Evolutionary conservation across 2,888 invertebrate species (phyloP), one percentile per base, ranked within the genome.

Genomic region (Eupithecia centaureata): DNA sequence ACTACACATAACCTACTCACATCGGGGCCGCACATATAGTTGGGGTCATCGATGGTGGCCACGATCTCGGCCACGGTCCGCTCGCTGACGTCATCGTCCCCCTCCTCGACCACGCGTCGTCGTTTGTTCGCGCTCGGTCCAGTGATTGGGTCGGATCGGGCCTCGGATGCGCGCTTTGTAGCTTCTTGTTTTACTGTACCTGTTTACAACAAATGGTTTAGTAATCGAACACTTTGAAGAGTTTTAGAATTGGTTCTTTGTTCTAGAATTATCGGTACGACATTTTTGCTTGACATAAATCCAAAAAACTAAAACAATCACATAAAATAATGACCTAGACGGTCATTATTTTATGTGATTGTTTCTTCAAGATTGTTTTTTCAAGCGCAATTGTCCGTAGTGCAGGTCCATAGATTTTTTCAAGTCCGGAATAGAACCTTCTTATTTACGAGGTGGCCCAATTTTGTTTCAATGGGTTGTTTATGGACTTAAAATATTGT

Each of bases 1-100:
- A n/a, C n/a, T n/a, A n/a, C n/a, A n/a, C n/a, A n/a, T 42, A 18
- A 18, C 5, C 13, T 22, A 86, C 94, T 91, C 78, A 96, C 96
- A 84, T 97, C 97, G 1, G 97, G 96, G 2, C 97, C 97, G 66
- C 96, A 95, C 95, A 97, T 96, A 74, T 96, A 96, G 83, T 96
- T 96, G 0, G 97, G 97, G 85, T 98, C 97, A 63, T 95, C 95
- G 71, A 98, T 97, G 22, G 96, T 96, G 57, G 96, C 96, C 58
- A 98, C 95, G 42, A 98, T 96, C 79, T 97, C 96, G 5, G 96
- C 94, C 0, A 98, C 96, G 0, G 96, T 95, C 12, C 97, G 96
- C 68, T 96, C 95, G 54, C 96, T 94, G 63, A 98, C 94, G 91
- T 98, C 98, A 68, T 96, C 96, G 54, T 94, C 94, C 3, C 79